Evolutionary conservation across 2,113 vertebrate genomes (phyloP).

Genomic region (Theristicus caerulescens): DNA sequence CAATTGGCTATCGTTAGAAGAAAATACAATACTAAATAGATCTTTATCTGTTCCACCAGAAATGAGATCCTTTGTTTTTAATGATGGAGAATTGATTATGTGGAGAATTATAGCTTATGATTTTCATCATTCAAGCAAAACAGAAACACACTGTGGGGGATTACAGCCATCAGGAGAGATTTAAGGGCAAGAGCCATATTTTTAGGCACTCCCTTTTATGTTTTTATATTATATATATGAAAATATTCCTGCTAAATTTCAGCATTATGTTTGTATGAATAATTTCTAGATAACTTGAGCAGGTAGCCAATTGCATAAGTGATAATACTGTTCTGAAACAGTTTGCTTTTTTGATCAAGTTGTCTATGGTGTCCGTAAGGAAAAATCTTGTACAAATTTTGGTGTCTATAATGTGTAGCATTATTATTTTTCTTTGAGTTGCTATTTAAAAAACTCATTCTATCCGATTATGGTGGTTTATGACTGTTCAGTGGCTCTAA

Average conservation of each 20-base stretch:
- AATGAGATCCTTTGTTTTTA: background rate
- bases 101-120: background rate
- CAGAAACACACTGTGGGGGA: rapidly evolving
- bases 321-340: background rate
- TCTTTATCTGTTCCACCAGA: background rate
- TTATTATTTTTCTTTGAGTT: background rate
- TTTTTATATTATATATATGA: background rate
- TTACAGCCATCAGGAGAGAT: background rate
- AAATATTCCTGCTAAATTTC: background rate
- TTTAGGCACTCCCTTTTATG: background rate
- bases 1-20: background rate
- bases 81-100: background rate
- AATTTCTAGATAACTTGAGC: background rate
- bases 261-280: background rate
- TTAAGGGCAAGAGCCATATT: background rate
- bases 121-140: background rate
- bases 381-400: background rate
- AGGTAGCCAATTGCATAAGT: background rate
- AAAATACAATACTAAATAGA: background rate
- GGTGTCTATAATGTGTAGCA: background rate
- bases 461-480: rapidly evolving
- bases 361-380: background rate
- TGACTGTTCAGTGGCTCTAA: background rate
- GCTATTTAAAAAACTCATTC: rapidly evolving
- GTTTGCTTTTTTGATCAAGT: background rate